These are phyloP conservation scores for Holacanthus passer DNA, from an alignment of 2,113 vertebrate genomes.

Conservation along the genomic window DNA sequence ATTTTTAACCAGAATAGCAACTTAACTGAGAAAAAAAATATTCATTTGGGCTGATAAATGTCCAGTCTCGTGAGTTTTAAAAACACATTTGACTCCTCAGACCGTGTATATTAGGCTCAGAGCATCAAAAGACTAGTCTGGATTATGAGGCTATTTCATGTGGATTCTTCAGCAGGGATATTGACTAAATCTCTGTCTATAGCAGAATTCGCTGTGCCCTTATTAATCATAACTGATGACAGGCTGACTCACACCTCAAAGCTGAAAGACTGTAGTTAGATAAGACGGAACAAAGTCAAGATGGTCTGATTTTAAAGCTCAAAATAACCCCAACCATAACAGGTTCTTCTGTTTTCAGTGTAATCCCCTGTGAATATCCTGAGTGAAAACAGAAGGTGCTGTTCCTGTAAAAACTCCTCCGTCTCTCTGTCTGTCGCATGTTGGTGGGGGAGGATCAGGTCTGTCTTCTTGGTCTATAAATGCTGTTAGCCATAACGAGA, in stretches of 20 bases:
- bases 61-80: neutral
- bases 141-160: neutral
- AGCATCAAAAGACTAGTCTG: neutral
- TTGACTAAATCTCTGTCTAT: neutral
- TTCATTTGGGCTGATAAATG: no score
- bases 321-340: neutral
- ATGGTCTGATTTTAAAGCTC: neutral
- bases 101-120: neutral
- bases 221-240: neutral
- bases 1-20: neutral
- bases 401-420: conserved; percentile 1
- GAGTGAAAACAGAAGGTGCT: neutral
- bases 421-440: neutral
- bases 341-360: neutral
- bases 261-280: neutral
- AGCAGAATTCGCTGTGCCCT: neutral
- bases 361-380: neutral
- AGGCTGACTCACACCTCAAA: neutral
- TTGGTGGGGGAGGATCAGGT: neutral
- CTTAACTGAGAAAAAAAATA: neutral
- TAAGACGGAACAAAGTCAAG: neutral
- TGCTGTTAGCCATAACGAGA: neutral
- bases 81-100: no score
- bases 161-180: neutral
- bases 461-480: neutral